phyloP scores from a whole-genome alignment of 1,140 invertebrate genomes.

The Pristionchus pacificus region DNA sequence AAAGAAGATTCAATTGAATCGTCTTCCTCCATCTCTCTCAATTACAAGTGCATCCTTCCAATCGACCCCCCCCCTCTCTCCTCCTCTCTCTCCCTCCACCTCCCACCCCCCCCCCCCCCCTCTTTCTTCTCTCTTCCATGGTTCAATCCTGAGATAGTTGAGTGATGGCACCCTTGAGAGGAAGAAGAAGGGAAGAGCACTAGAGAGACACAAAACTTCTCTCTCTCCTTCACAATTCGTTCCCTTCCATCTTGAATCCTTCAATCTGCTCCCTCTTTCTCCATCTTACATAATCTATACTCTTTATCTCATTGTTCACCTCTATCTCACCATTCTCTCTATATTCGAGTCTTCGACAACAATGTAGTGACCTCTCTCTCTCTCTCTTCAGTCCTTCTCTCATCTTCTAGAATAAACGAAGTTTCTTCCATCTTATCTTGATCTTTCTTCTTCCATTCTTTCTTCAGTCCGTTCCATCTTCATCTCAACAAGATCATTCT shows the following conservation, averaged over 20 bases:
- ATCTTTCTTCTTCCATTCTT: too few relatives aligned
- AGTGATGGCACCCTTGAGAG: constrained; percentile 2
- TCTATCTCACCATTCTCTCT: too few relatives aligned
- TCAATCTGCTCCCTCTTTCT: not conserved
- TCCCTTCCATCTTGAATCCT: not conserved
- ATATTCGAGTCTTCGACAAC: too few relatives aligned
- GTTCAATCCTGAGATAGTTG: constrained; percentile 2
- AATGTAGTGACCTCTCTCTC: too few relatives aligned
- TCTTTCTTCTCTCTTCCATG: not conserved
- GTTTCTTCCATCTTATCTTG: too few relatives aligned
- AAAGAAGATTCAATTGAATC: not conserved
- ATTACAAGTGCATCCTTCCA: not conserved
- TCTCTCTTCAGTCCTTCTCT: too few relatives aligned
- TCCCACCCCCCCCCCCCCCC: not conserved
- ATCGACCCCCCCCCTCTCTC: not conserved
- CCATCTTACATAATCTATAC: not conserved
- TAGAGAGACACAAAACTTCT: constrained; percentile 6
- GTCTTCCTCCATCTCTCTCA: not conserved
- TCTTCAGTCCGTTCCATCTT: too few relatives aligned
- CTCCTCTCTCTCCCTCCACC: constrained; percentile 11
- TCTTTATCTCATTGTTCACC: too few relatives aligned
- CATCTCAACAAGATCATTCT: too few relatives aligned
- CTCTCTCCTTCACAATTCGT: not conserved
- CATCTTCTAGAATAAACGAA: too few relatives aligned
- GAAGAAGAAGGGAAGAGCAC: constrained; percentile 16